Evolutionary conservation across 92 coral and sea anemone species (phyloP), one percentile per base, ranked within the genome.

Genomic region (Phenganax marumi): DNA sequence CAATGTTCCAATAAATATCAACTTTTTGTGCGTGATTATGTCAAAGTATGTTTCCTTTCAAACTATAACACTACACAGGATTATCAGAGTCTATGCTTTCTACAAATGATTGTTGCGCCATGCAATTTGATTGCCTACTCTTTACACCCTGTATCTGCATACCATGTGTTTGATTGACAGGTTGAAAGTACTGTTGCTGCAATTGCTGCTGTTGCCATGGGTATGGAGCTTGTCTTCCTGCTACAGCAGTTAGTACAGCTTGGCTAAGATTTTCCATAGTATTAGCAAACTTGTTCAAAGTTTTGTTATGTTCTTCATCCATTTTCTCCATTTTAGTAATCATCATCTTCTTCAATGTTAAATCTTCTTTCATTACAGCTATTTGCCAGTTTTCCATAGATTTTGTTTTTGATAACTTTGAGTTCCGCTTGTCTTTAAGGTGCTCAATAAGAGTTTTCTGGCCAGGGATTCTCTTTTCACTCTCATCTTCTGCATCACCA

Each of bases 301-400:
- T 64, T 64, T 64, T 64, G 19, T 64, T 64, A 64, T 64, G 70
- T 46, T 24, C 70, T 64, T 64, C 65, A 21, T 64, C 70, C 70
- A 64, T 64, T 64, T 64, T 64, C 16, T 64, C 47, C 70, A 64
- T 64, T 64, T 64, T 25, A 22, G 70, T 64, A 14, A 64, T 64
- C 70, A 64, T 24, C 19, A 43, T 17, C 47, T 64, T 64, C 26
- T 64, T 64, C 70, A 64, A 17, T 8, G 43, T 46, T 64, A 64
- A 64, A 6, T 64, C 70, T 43, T 64, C 70, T 64, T 24, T 64
- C 70, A 64, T 64, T 64, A 64, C 70, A 11, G 70, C 70, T 64
- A 64, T 43, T 25, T 64, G 70, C 70, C 21, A 43, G 8, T 64
- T 64, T 64, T 64, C 70, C 12, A 7, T 64, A 1, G 70, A 64